phyloP scores from a whole-genome alignment of 1,140 invertebrate species.

The Subanguina moxae region DNA sequence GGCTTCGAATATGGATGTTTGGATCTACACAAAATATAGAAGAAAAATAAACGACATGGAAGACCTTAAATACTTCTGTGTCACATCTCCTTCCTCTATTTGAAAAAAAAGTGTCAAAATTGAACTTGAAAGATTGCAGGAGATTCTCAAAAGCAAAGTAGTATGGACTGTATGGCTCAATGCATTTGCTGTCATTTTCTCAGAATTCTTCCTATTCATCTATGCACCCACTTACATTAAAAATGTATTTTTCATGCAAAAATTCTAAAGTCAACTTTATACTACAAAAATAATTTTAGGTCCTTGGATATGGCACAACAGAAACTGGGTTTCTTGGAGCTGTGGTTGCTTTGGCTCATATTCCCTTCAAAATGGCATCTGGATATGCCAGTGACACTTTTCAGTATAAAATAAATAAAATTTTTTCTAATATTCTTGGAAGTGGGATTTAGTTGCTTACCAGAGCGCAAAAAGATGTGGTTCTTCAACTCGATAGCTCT shows the following conservation, averaged over 20 bases:
- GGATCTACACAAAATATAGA: too few relatives aligned
- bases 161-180: slow-evolving; percentile 45
- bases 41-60: too few relatives aligned
- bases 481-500: slow-evolving; percentile 51
- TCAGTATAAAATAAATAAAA: slow-evolving; percentile 22
- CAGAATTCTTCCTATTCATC: slow-evolving; percentile 40
- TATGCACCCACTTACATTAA: slow-evolving; percentile 43
- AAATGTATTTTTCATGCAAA: slow-evolving; percentile 24
- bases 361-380: slow-evolving; percentile 35
- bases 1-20: too few relatives aligned
- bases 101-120: too few relatives aligned
- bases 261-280: not conserved
- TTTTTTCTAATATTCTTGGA: slow-evolving; percentile 8
- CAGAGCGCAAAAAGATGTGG: slow-evolving; percentile 43
- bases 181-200: slow-evolving; percentile 39
- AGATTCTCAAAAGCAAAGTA: slow-evolving; percentile 19
- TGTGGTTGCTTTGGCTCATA: slow-evolving; percentile 26
- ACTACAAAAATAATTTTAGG: not conserved
- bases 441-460: slow-evolving; percentile 28
- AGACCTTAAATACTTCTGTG: too few relatives aligned
- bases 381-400: slow-evolving; percentile 33
- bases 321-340: slow-evolving; percentile 22
- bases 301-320: slow-evolving; percentile 4
- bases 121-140: slow-evolving; percentile 12
- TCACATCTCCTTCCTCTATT: too few relatives aligned